These are phyloP conservation scores for Hesperophylax magnus DNA, from an alignment of 1,140 invertebrate genomes.

Conservation along the genomic window DNA sequence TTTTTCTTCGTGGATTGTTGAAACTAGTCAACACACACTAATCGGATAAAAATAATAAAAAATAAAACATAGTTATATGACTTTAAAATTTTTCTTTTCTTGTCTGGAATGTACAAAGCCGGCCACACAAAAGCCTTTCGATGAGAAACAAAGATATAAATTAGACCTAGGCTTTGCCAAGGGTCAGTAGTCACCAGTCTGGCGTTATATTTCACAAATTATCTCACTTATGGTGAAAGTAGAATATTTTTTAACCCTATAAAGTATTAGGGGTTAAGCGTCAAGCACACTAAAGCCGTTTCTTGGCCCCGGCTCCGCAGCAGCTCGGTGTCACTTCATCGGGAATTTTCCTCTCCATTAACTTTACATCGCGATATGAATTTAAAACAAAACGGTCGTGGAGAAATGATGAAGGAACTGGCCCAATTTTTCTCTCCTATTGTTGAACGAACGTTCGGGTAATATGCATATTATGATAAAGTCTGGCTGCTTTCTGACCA, in stretches of 20 bases:
- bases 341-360: constrained; percentile 39
- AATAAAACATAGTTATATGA: no score
- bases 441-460: constrained; percentile 8
- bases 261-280: neutral
- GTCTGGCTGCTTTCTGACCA: constrained; percentile 3
- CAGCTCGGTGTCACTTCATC: constrained; percentile 23
- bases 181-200: no score
- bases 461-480: constrained; percentile 33
- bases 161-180: no score
- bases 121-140: no score
- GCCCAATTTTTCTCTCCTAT: constrained; percentile 38
- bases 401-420: neutral
- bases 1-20: no score
- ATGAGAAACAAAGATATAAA: no score
- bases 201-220: neutral
- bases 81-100: no score
- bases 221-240: neutral
- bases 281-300: neutral
- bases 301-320: neutral
- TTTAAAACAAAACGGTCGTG: constrained; percentile 33
- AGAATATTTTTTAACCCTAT: neutral
- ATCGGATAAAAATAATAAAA: no score
- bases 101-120: no score
- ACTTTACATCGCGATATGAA: constrained; percentile 37
- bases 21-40: no score